phyloP scores from a whole-genome alignment of 1,140 invertebrate species.

The Drosophila baimaii region DNA sequence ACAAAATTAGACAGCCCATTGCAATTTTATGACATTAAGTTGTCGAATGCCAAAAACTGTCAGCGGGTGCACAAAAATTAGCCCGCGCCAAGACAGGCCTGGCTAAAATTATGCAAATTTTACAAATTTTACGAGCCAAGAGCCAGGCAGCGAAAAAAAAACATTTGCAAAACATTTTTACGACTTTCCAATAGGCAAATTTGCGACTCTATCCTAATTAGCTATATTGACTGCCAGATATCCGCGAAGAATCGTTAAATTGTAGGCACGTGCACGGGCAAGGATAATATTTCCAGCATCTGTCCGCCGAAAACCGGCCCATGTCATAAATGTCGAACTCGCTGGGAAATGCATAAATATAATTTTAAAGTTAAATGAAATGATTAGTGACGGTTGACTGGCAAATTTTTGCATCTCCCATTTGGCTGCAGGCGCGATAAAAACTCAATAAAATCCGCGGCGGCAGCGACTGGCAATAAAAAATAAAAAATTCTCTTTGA shows the following conservation, averaged over 20 bases:
- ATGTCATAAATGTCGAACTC: conserved; percentile 73
- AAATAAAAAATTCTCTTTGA: conserved; percentile 47
- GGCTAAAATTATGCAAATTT: conserved; percentile 59
- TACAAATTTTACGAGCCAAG: conserved; percentile 67
- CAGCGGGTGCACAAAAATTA: conserved; percentile 32
- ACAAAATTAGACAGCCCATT: conserved; percentile 48
- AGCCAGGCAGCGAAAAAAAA: conserved; percentile 20
- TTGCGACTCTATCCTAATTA: conserved; percentile 78
- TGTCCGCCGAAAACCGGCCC: conserved; percentile 34
- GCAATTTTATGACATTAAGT: conserved; percentile 45
- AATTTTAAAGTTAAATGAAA: conserved; percentile 78
- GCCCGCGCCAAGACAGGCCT: conserved; percentile 2
- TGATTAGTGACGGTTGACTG: conserved; percentile 73
- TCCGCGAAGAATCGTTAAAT: conserved; percentile 60
- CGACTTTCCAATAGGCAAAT: conserved; percentile 79
- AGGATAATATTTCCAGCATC: conserved; percentile 48
- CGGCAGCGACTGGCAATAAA: conserved; percentile 60
- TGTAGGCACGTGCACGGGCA: conserved; percentile 65
- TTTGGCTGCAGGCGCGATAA: conserved; percentile 71
- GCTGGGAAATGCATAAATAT: conserved; percentile 72
- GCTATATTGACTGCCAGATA: conserved; percentile 44
- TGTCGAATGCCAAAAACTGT: conserved; percentile 39
- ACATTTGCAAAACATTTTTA: conserved; percentile 67
- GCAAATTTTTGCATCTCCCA: conserved; percentile 47
- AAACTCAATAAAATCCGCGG: conserved; percentile 72